Percentiles rank a stretch among this genome's conserved stretches.
Evolutionary conservation across 2,797 vertebrate species (phyloP).

Genomic region (Clarias laeviceps): DNA sequence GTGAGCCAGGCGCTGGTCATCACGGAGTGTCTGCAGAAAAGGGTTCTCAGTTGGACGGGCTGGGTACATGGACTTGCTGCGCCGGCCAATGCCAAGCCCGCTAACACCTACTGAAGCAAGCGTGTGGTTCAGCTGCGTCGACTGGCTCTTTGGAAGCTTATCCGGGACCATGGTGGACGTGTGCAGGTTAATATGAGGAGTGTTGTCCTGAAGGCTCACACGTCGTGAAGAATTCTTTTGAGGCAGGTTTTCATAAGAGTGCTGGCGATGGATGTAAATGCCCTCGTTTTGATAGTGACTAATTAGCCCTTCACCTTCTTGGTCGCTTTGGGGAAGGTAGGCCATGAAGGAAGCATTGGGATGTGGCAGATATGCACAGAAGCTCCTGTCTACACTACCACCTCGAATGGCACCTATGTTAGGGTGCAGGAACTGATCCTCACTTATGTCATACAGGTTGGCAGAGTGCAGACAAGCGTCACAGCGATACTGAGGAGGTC

Average conservation of each 20-base stretch:
- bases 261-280: slow-evolving; percentile 88
- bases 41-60: slow-evolving; percentile 89
- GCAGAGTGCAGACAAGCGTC: slow-evolving; percentile 90
- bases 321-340: slow-evolving; percentile 79
- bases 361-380: slow-evolving; percentile 53
- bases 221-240: slow-evolving; percentile 82
- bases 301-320: slow-evolving; percentile 86
- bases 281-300: slow-evolving; percentile 88
- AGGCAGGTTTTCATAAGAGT: slow-evolving; percentile 92
- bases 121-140: slow-evolving; percentile 82
- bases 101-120: slow-evolving; percentile 79
- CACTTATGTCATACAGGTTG: slow-evolving; percentile 95
- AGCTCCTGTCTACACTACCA: slow-evolving; percentile 56
- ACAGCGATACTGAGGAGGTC: slow-evolving; percentile 90
- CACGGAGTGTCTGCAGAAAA: slow-evolving; percentile 86
- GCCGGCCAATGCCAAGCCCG: slow-evolving; percentile 72
- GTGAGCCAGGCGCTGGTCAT: slow-evolving; percentile 84
- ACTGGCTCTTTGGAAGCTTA: slow-evolving; percentile 86
- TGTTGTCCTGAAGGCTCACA: slow-evolving; percentile 89
- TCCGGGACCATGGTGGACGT: slow-evolving; percentile 89
- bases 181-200: slow-evolving; percentile 90
- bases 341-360: slow-evolving; percentile 74
- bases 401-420: slow-evolving; percentile 37
- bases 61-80: slow-evolving; percentile 92
- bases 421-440: slow-evolving; percentile 91